Evolutionary conservation across 2,797 vertebrate genomes (phyloP).

Genomic region (Varecia variegata): DNA sequence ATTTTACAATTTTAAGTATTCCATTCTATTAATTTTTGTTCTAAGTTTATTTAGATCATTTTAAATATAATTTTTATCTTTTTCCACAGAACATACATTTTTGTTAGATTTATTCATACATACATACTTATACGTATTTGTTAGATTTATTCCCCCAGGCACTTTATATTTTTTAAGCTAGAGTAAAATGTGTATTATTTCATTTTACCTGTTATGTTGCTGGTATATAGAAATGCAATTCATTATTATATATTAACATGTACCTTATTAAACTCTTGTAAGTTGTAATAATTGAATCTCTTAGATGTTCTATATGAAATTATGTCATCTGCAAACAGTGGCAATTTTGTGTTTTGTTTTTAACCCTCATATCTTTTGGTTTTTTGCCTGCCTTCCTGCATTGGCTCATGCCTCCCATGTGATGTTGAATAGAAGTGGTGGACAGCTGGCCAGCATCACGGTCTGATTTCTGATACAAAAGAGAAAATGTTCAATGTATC

Average conservation of each 20-base stretch:
- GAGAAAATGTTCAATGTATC: neutral
- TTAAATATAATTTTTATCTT: neutral
- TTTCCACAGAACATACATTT: neutral
- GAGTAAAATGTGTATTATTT: neutral
- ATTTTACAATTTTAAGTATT: neutral
- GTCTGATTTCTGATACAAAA: neutral
- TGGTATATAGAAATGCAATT: neutral
- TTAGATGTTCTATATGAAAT: neutral
- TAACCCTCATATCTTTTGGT: neutral
- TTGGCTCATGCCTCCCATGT: neutral
- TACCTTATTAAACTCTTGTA: neutral
- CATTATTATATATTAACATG: neutral
- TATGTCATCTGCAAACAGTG: neutral
- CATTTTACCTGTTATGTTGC: neutral
- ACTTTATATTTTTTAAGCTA: neutral
- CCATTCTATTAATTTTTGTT: neutral
- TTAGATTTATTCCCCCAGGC: neutral
- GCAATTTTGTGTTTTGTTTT: neutral
- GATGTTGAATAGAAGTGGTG: neutral
- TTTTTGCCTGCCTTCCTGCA: neutral
- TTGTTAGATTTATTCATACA: neutral
- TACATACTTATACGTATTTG: neutral
- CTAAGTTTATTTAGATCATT: neutral
- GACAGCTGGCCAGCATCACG: neutral
- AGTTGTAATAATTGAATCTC: neutral